Base-by-base conservation (phyloP, 2,797 vertebrate genomes). In the Dicrostonyx torquatus region DNA sequence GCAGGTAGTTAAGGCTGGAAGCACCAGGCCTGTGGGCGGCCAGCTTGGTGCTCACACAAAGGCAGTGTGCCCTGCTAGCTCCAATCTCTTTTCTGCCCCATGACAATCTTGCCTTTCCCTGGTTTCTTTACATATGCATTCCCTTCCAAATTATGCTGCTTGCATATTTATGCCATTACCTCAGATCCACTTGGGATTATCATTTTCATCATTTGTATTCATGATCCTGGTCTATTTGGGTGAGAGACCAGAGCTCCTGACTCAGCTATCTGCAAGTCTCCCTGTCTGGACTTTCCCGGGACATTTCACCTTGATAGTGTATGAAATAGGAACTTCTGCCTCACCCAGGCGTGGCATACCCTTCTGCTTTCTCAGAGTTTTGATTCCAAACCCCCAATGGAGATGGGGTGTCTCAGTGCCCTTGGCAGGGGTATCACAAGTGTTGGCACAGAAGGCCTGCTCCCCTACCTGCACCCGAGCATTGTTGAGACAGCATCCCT, bases 401-500 rank as follows among this genome's bases (percentile, higher is more conserved):
- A 18, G 60, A n/a, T 9, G 2, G 26, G 18, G 3, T 0, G 1
- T 48, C 53, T 70, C 34, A 2, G 50, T 55, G 53, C 55, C 78
- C 0, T 1, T 3, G 26, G 17, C 15, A 55, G 0, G 22, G 37
- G 37, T 34, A 15, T 29, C 15, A 0, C 50, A 6, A 24, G 43
- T 1, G n/a, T 55, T 80, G 8, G 2, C 55, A 18, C 37, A 14
- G 8, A 37, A 48, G 43, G 77, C 29, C 55, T 6, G 9, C 10
- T 37, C 8, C 4, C 97, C 50, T 97, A 98, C 98, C 98, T 97
- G 98, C 70, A 0, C 94, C 94, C 0, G 98, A 98, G 93, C 98
- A 98, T 72, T 96, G 98, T 66, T 94, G 97, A 66, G 99, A 99
- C 90, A 99, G 97, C 98, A 99, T 95, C 5, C 98, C 97, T 31